Conservation (phyloP, 2,113 vertebrate species). For the Menidia beryllina region DNA sequence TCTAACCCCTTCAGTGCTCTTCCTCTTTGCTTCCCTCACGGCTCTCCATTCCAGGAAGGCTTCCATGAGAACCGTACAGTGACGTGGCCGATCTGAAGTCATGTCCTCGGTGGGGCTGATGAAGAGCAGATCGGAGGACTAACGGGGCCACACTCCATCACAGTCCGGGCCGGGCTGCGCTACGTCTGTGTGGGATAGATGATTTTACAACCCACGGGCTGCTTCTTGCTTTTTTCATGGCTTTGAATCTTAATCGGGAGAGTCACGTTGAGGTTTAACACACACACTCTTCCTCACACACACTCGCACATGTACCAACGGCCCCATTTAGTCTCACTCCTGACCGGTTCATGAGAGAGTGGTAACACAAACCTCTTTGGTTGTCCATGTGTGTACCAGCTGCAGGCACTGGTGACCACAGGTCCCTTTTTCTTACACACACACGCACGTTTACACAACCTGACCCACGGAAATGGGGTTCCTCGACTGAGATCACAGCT, state of each 20-base stretch:
- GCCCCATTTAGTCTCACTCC: constrained; percentile 30
- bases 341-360: constrained; percentile 66
- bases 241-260: not conserved
- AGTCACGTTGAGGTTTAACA: not conserved
- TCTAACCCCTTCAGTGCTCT: constrained; percentile 11
- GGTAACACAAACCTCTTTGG: constrained; percentile 60
- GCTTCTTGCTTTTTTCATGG: constrained; percentile 14
- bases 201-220: not conserved
- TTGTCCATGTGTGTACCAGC: constrained; percentile 75
- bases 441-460: constrained; percentile 6
- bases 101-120: constrained; percentile 15
- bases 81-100: constrained; percentile 30
- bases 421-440: constrained; percentile 14
- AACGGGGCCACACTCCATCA: not conserved
- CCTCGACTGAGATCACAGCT: constrained; percentile 58
- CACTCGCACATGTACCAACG: not conserved
- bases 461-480: constrained; percentile 42
- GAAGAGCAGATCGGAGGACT: not conserved
- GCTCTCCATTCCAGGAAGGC: constrained; percentile 44
- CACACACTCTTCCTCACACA: not conserved
- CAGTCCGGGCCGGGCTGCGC: not conserved
- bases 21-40: constrained; percentile 10
- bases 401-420: constrained; percentile 65
- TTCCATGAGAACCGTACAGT: constrained; percentile 9
- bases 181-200: not conserved